Percentiles rank a stretch among this genome's conserved stretches.
Conservation (phyloP, 2,113 vertebrate species). For the Pandion haliaetus region DNA sequence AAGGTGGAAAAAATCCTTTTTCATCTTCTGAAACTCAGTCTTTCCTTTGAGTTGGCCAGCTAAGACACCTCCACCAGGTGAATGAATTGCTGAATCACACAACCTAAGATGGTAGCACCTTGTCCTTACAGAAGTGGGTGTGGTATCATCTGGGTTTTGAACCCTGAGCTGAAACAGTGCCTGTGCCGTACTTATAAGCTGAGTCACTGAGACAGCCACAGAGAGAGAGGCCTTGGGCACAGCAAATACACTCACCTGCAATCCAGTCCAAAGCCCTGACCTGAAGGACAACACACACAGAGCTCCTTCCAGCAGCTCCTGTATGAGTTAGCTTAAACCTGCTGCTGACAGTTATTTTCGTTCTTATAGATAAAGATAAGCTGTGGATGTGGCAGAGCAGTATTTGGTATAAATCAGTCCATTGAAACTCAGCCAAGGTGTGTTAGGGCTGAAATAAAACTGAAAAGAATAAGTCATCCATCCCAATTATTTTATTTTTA, state of each 20-base stretch:
- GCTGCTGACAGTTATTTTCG: background rate
- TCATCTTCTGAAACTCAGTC: background rate
- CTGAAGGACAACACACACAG: background rate
- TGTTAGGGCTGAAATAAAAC: slow-evolving; percentile 24
- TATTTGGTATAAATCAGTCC: background rate
- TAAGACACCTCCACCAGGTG: background rate
- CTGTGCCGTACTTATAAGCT: rapidly evolving
- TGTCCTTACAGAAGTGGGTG: background rate
- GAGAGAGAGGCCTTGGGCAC: background rate
- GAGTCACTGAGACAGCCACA: background rate
- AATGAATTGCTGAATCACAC: background rate
- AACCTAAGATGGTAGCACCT: background rate
- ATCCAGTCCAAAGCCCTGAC: background rate
- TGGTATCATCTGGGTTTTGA: background rate
- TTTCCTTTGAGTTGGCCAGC: background rate
- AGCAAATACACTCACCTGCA: background rate
- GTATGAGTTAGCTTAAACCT: background rate
- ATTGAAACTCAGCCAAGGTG: background rate
- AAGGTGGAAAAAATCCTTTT: background rate
- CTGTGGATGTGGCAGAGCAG: background rate
- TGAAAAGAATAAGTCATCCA: background rate
- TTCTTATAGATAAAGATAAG: background rate
- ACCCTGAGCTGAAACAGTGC: background rate
- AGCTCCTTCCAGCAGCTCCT: background rate
- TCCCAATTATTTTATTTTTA: background rate